Conservation (phyloP, 2,888 invertebrate species). For the Icerya purchasi region DNA sequence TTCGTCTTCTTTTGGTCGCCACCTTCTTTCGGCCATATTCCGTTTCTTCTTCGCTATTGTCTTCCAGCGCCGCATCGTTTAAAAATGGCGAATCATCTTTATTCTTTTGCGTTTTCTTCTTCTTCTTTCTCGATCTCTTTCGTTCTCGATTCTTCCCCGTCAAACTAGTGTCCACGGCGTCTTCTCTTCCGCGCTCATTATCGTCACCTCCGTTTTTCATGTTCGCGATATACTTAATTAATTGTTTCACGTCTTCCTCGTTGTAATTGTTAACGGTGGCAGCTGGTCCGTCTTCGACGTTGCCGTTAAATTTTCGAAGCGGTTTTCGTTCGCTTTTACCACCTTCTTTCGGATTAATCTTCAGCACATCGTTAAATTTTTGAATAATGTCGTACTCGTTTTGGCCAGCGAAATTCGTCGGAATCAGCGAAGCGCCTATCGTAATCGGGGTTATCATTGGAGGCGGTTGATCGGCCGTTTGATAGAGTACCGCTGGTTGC, state of each 20-base stretch:
- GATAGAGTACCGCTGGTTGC: background rate
- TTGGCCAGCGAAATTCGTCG: background rate
- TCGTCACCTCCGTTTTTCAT: background rate
- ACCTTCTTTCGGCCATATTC: slow-evolving; percentile 4
- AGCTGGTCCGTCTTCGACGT: slow-evolving; percentile 25
- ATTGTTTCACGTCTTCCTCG: slow-evolving; percentile 10
- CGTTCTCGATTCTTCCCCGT: background rate
- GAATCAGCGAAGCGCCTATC: slow-evolving; percentile 1
- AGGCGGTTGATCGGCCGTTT: too few species aligned
- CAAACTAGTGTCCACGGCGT: background rate
- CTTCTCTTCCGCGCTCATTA: background rate
- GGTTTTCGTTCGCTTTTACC: slow-evolving; percentile 16
- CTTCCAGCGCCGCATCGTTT: slow-evolving; percentile 5
- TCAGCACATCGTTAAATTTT: slow-evolving; percentile 8
- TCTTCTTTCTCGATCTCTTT: background rate
- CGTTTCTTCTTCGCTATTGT: slow-evolving; percentile 8
- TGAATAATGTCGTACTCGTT: slow-evolving; percentile 6
- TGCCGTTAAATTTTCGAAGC: too few species aligned
- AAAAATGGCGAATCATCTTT: slow-evolving; percentile 2
- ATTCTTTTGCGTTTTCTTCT: slow-evolving; percentile 9
- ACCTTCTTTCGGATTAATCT: background rate
- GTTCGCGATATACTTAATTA: slow-evolving; percentile 6
- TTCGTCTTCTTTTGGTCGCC: background rate
- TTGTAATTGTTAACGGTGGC: slow-evolving; percentile 22
- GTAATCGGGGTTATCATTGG: slow-evolving; percentile 7